These are phyloP conservation scores for Bombus consobrinus DNA, from an alignment of 1,140 invertebrate genomes.

Conservation along the genomic window DNA sequence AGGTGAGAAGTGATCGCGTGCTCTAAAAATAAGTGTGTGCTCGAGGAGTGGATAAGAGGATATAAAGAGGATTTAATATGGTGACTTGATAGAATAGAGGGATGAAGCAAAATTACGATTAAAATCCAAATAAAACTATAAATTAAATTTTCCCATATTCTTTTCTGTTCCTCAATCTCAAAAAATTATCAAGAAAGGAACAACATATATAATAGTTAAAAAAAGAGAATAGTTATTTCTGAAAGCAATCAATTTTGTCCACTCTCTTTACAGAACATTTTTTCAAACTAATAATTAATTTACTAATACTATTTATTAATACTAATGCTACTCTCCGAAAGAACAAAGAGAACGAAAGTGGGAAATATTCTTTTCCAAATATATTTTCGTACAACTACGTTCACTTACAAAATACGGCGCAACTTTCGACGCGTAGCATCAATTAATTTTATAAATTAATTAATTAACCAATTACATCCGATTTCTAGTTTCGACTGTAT, in stretches of 20 bases:
- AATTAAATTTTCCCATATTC: background rate
- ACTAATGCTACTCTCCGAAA: background rate
- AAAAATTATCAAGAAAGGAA: too few species aligned
- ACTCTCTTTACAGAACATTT: too few species aligned
- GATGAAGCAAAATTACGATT: background rate
- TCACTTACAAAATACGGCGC: background rate
- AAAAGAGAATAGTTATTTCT: too few species aligned
- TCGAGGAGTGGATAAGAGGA: background rate
- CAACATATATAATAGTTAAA: too few species aligned
- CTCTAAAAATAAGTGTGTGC: slow-evolving; percentile 8
- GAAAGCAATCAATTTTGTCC: too few species aligned
- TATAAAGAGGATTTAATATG: background rate
- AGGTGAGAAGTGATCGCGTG: slow-evolving; percentile 49
- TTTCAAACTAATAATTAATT: too few species aligned
- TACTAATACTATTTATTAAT: too few species aligned
- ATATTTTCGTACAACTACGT: background rate
- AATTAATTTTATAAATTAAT: background rate
- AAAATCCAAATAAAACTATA: background rate
- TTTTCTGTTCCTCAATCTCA: too few species aligned
- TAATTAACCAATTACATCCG: background rate
- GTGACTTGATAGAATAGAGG: background rate
- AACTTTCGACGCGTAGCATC: background rate
- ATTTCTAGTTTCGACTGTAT: background rate
- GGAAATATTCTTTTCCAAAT: background rate
- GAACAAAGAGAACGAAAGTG: background rate